A percentile compares a stretch with the other conserved stretches of the same genome.
These are phyloP conservation scores for Alosa sapidissima DNA, from an alignment of 2,797 vertebrate species.

Conservation along the genomic window DNA sequence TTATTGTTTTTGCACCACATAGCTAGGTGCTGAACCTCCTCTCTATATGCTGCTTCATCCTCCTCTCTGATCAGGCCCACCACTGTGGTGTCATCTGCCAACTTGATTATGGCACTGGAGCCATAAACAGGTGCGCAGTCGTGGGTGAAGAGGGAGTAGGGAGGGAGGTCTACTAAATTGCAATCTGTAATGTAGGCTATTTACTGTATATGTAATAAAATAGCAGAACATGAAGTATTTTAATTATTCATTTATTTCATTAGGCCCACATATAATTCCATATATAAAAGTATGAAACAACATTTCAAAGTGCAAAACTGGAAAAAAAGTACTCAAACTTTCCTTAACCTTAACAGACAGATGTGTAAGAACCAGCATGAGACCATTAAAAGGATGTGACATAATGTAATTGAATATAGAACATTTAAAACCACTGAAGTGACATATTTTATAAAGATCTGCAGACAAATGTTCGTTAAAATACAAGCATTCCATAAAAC, in stretches of 20 bases:
- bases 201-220: not conserved
- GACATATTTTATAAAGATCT: not conserved
- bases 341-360: not conserved
- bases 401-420: not conserved
- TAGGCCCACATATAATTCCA: not conserved
- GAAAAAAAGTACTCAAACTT: conserved; percentile 16
- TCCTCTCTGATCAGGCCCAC: no score
- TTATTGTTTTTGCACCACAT: no score
- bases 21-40: no score
- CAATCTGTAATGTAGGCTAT: no score
- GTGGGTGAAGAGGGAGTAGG: no score
- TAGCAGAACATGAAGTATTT: not conserved
- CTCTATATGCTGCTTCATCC: no score
- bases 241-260: not conserved
- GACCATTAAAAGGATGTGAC: not conserved
- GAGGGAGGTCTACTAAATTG: no score
- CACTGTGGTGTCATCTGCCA: no score
- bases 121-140: no score
- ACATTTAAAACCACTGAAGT: not conserved
- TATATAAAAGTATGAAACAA: not conserved
- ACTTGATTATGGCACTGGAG: no score
- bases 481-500: not conserved
- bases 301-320: not conserved
- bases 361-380: not conserved
- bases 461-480: not conserved